Evolutionary conservation across 2,113 vertebrate species (phyloP), one percentile per base, ranked within the genome.

Genomic region (Burhinus bistriatus): DNA sequence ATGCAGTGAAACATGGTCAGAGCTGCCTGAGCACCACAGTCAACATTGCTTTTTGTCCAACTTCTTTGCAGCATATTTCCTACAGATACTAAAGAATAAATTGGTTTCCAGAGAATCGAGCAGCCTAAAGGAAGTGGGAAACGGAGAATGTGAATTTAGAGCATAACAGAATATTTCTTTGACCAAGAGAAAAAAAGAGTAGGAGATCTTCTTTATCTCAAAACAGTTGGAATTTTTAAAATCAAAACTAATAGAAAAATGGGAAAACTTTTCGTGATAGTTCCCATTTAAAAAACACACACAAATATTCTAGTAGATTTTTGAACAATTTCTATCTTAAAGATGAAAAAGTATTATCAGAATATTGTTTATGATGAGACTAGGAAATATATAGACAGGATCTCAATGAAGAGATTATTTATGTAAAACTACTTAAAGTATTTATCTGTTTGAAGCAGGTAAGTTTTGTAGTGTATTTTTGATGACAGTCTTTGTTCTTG

Each of bases 201-300:
- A 62, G 23, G 32, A 68, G 27, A 78, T n/a, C 2, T 5, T 19
- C 4, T 49, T 66, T 18, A 4, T 57, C 10, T 81, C 16, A 44
- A 52, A 68, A 22, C 12, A 65, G 20, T 9, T 76, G 5, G 4
- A n/a, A 26, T 58, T 72, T 40, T 83, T 11, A 2, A 54, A 47
- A 40, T 42, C 6, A 62, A 73, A 92, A 34, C 11, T 54, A 71
- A 55, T 23, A 40, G 65, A 30, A 59, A 86, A 85, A 69, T 64
- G 11, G 36, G 16, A 55, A 51, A 57, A 6, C 1, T 68, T 79
- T n/a, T 7, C 0, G 1, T 75, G 55, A 4, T 18, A 38, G 2
- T 14, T 73, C 10, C 26, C 6, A 22, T 29, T 68, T 32, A 21
- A 62, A 80, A 89, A 45, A 30, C 8, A 21, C 30, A 16, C 2